A percentile compares a stretch with the other conserved stretches of the same genome.
These are phyloP conservation scores for Gambelia wislizenii DNA, from an alignment of 2,797 vertebrate genomes.

Conservation along the genomic window DNA sequence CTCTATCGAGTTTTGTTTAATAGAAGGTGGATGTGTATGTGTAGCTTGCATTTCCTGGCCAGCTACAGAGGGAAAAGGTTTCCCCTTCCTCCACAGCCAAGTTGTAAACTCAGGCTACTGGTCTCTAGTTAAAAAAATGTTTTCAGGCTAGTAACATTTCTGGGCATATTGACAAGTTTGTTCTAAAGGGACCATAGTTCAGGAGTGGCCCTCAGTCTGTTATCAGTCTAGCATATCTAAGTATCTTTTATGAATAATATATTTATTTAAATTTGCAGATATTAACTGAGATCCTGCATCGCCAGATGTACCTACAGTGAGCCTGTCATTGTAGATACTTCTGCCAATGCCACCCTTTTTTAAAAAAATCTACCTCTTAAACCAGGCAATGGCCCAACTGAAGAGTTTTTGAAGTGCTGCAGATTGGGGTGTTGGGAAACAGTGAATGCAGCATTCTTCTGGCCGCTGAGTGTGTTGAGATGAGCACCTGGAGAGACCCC, in stretches of 20 bases:
- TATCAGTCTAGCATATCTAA: constrained; percentile 28
- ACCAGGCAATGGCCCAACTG: too few species aligned
- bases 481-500: too few species aligned
- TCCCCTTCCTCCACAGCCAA: background rate
- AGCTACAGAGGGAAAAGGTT: background rate
- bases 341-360: too few species aligned
- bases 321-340: too few species aligned
- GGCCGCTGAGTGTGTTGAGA: too few species aligned
- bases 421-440: too few species aligned
- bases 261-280: background rate
- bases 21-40: background rate
- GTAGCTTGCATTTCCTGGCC: background rate
- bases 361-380: too few species aligned
- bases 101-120: background rate
- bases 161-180: background rate
- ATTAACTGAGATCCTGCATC: too few species aligned
- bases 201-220: background rate
- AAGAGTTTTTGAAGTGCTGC: too few species aligned
- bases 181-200: background rate
- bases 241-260: constrained; percentile 6
- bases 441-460: too few species aligned
- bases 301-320: too few species aligned
- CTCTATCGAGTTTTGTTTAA: background rate
- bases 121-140: background rate
- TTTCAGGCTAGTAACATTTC: background rate